phyloP scores from a whole-genome alignment of 2,888 invertebrate species.

The Epiblema foenella region DNA sequence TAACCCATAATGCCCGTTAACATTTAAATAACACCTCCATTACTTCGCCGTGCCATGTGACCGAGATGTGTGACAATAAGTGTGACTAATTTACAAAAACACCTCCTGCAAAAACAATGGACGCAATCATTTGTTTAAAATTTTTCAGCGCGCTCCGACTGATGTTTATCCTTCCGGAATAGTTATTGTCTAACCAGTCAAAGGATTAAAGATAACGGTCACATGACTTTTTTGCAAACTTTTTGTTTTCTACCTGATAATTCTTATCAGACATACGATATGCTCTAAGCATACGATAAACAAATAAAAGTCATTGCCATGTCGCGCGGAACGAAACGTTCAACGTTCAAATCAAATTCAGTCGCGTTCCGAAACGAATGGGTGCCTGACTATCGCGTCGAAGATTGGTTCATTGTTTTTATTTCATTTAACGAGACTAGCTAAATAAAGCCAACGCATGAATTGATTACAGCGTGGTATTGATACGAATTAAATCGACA shows the following conservation, averaged over 20 bases:
- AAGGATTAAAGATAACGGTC: conserved; percentile 33
- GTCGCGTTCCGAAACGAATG: conserved; percentile 61
- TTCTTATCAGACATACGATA: conserved; percentile 39
- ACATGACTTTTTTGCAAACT: conserved; percentile 43
- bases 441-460: conserved; percentile 43
- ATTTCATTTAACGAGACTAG: conserved; percentile 24
- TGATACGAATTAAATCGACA: conserved; percentile 15
- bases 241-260: conserved; percentile 36
- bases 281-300: too few species aligned
- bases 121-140: conserved; percentile 54
- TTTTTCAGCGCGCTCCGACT: conserved; percentile 42
- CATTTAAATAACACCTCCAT: conserved; percentile 38
- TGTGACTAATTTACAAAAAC: conserved; percentile 55
- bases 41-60: conserved; percentile 30
- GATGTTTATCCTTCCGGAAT: conserved; percentile 41
- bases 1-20: conserved; percentile 27
- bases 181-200: conserved; percentile 26
- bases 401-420: conserved; percentile 41
- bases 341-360: conserved; percentile 52
- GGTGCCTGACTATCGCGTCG: conserved; percentile 48
- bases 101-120: conserved; percentile 53
- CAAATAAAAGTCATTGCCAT: conserved; percentile 54
- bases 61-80: conserved; percentile 47
- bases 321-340: conserved; percentile 59
- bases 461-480: conserved; percentile 25